A percentile compares a stretch with the other conserved stretches of the same genome.
Evolutionary conservation across 2,888 invertebrate genomes (phyloP).

Genomic region (Dichetophora obliterata): DNA sequence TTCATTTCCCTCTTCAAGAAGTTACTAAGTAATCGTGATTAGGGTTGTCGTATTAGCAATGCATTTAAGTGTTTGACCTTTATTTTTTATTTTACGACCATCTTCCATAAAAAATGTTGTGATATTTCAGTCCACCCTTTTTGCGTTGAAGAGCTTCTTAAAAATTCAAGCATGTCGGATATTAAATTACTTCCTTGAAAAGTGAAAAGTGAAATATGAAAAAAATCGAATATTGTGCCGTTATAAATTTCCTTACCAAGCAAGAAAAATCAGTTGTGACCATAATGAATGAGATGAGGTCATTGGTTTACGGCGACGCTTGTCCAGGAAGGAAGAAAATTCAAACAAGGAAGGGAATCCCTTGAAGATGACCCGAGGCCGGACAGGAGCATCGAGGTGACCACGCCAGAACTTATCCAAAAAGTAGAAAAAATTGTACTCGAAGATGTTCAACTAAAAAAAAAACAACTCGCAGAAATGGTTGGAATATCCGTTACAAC

Average conservation of each 20-base stretch:
- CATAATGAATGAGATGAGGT: neutral
- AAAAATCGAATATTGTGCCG: neutral
- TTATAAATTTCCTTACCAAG: conserved; percentile 15
- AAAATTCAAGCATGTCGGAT: no score
- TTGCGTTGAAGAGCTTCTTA: no score
- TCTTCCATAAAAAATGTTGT: no score
- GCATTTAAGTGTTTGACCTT: no score
- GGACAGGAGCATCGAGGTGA: neutral
- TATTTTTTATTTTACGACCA: no score
- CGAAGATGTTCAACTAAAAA: neutral
- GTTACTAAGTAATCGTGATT: no score
- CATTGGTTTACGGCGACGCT: no score
- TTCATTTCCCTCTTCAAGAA: no score
- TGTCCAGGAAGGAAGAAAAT: neutral
- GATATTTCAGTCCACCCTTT: no score
- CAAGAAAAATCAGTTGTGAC: neutral
- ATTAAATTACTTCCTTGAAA: no score
- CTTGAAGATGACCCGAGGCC: neutral
- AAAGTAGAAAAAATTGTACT: neutral
- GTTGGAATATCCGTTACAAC: conserved; percentile 13
- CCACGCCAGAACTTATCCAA: neutral
- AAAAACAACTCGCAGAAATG: conserved; percentile 18
- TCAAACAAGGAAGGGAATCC: neutral
- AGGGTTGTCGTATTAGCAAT: no score
- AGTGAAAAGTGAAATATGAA: conserved; percentile 10